Conservation (phyloP, 2,888 invertebrate genomes). For the Ormyrus thymus region DNA sequence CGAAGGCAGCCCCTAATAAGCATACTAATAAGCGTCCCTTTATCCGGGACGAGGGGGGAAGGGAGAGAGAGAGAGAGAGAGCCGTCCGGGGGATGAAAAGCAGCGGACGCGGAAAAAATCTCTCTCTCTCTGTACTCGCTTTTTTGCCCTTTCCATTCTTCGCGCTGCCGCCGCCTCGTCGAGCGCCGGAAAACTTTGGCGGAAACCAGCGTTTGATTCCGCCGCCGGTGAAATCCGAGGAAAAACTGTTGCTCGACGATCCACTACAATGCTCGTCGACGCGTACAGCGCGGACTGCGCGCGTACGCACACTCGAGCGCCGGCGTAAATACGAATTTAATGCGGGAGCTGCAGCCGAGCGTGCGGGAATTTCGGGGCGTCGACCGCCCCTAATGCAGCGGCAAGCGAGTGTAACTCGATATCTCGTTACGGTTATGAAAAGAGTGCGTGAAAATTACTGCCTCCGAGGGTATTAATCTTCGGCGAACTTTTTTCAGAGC, state of each 20-base stretch:
- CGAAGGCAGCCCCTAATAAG: constrained; percentile 38
- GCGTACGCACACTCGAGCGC: neutral
- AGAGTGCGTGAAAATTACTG: constrained; percentile 46
- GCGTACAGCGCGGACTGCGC: neutral
- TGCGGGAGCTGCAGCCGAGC: neutral
- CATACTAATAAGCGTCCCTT: constrained; percentile 42
- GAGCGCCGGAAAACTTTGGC: constrained; percentile 9
- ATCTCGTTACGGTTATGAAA: constrained; percentile 45
- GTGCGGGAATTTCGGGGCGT: constrained; percentile 33
- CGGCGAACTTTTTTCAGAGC: constrained; percentile 22
- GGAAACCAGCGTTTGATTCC: neutral
- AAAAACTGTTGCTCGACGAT: neutral
- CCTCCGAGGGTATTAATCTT: constrained; percentile 46
- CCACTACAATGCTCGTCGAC: too few species aligned
- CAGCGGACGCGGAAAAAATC: neutral
- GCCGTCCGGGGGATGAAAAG: neutral
- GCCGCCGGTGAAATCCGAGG: neutral
- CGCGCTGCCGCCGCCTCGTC: neutral
- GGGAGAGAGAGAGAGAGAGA: neutral
- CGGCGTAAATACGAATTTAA: constrained; percentile 35
- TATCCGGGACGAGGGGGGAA: neutral
- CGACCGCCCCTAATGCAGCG: constrained; percentile 28
- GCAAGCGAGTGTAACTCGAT: constrained; percentile 32
- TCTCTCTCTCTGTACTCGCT: neutral
- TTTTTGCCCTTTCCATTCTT: constrained; percentile 13